Percentiles rank a stretch among this genome's conserved stretches.
These are phyloP conservation scores for Neotoma lepida DNA, from an alignment of 2,113 vertebrate genomes.

Conservation along the genomic window DNA sequence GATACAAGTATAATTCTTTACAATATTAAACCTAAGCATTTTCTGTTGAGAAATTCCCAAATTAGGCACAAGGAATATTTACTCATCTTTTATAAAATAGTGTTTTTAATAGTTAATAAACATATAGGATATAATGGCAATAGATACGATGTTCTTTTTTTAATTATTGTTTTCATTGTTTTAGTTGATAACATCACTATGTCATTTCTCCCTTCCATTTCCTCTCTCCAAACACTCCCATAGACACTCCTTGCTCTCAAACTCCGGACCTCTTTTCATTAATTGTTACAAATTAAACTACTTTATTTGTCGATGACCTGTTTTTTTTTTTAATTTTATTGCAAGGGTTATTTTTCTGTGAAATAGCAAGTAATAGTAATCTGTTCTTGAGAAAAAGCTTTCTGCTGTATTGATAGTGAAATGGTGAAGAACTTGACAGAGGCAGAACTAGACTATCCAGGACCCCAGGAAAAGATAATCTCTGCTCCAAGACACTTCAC, in stretches of 20 bases:
- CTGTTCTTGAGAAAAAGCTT: too few relatives aligned
- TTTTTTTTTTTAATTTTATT: too few relatives aligned
- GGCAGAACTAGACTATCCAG: too few relatives aligned
- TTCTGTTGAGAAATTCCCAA: neutral
- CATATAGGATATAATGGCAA: neutral
- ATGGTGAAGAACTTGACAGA: too few relatives aligned
- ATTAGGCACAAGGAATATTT: neutral
- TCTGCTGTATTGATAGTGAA: too few relatives aligned
- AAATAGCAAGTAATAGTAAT: too few relatives aligned
- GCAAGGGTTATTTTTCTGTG: too few relatives aligned
- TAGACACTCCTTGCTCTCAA: neutral
- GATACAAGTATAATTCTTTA: neutral
- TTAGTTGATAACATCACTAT: neutral
- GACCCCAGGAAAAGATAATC: too few relatives aligned
- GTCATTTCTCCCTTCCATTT: neutral
- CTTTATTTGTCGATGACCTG: neutral
- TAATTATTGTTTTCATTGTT: neutral
- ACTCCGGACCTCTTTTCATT: neutral
- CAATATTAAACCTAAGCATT: conserved; percentile 39
- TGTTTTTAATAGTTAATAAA: neutral
- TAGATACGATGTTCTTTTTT: neutral
- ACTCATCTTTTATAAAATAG: conserved; percentile 23
- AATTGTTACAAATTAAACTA: neutral
- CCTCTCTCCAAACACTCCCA: neutral
- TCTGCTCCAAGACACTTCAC: too few relatives aligned